Evolutionary conservation across 2,888 invertebrate genomes (phyloP).

Genomic region (Octonoba sinensis): DNA sequence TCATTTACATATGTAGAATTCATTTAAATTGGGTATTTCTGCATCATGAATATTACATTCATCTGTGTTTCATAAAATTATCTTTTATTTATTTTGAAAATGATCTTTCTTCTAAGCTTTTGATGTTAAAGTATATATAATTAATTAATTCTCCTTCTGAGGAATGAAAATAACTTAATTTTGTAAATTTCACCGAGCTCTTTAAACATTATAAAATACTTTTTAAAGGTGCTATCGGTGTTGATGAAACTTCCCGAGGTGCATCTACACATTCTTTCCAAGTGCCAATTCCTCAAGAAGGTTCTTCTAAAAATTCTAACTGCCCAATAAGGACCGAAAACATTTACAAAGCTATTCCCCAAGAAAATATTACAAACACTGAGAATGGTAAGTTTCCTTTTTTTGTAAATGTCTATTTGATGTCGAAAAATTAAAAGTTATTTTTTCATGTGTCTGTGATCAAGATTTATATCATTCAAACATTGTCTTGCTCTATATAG

Average conservation of each 20-base stretch:
- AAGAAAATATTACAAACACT: conserved; percentile 18
- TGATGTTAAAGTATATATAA: too few species aligned
- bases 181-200: not conserved
- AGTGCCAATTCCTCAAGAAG: conserved; percentile 45
- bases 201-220: not conserved
- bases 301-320: conserved; percentile 32
- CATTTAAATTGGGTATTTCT: not conserved
- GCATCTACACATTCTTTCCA: conserved; percentile 42
- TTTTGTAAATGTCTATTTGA: not conserved
- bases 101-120: too few species aligned
- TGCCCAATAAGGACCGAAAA: conserved; percentile 40
- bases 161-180: not conserved
- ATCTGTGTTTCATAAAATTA: not conserved
- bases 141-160: not conserved
- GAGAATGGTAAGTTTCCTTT: conserved; percentile 8
- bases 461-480: too few species aligned
- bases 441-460: too few species aligned
- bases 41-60: not conserved
- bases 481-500: too few species aligned
- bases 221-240: conserved; percentile 32
- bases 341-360: conserved; percentile 23
- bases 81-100: not conserved
- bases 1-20: not conserved
- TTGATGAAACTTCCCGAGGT: conserved; percentile 30
- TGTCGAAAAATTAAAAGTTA: too few species aligned